Base-by-base conservation (phyloP, 2,888 invertebrate species). In the Keiferia lycopersicella region DNA sequence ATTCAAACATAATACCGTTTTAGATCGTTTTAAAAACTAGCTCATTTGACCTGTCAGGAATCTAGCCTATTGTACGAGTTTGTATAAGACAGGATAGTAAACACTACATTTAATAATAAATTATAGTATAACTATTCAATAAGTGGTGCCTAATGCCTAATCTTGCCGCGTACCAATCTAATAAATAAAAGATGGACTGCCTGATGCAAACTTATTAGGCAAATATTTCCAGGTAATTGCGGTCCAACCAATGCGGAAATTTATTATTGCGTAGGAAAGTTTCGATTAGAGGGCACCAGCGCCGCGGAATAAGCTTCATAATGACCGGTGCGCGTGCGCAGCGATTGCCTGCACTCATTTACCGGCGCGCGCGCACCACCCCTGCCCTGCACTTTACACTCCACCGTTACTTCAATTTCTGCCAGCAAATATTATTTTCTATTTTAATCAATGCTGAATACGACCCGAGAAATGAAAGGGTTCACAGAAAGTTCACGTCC, bases 181-280 rank as follows among this genome's bases (percentile, higher is more conserved):
- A 51, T 30, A 18, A 12, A 53, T 62, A 38, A 48, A 51, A 53
- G 20, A 53, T 61, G 20, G 20, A 39, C 45, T 12, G 12, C 14
- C 62, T 62, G 39, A 53, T 53, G 50, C 20, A 64, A 67, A 69
- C 68, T 69, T 69, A 77, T 73, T 74, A 75, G 71, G 68, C 69
- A 71, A 70, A 74, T 68, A 67, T 68, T 26, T 64, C 71, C 67
- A 70, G 68, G 83, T 84, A 86, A 87, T 88, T 83, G 82, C 81
- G 73, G 75, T 71, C 73, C 69, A 79, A 83, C 73, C 69, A 79
- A 83, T 79, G 79, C 82, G 86, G 87, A 87, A 87, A 82, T 83
- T 80, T 79, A 87, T 84, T 84, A 84, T 80, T 79, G 77, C 80
- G 71, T 77, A 76, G 76, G 73, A 78, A 79, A 80, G 77, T 83